Evolutionary conservation across 1,140 invertebrate genomes (phyloP), one percentile per base, ranked within the genome.

Genomic region (Drosophila bocki): DNA sequence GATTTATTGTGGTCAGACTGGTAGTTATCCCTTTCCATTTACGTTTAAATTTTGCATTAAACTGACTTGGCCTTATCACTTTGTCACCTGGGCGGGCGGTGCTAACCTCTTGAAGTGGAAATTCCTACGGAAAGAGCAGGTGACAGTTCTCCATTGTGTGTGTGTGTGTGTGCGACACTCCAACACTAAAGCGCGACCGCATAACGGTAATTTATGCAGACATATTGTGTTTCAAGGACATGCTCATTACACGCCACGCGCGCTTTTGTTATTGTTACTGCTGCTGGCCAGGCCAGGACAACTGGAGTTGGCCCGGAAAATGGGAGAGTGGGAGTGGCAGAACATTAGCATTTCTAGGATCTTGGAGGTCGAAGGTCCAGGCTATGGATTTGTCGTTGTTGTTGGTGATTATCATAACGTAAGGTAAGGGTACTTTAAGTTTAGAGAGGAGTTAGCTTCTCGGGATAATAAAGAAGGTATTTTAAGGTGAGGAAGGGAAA

Each of bases 171-270:
- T 29, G 60, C 51, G 51, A 26, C 35, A 58, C 53, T 45, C 48
- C 47, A 75, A 53, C 53, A 51, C 70, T 75, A 75, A 64, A 57
- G 70, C 59, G 72, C 42, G 35, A 48, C 72, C 48, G 69, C 70
- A 77, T 78, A 69, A 69, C 41, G 67, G 80, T 88, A 81, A 88
- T 90, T 88, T 88, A 88, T 88, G 72, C 84, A 68, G 81, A 79
- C 85, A 84, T 88, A 88, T 90, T 88, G 85, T 90, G 67, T 88
- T 88, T 88, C 84, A 88, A 88, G 85, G 84, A 84, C 85, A 90
- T 81, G 62, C 85, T 90, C 85, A 88, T 88, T 88, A 88, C 80
- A 84, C 85, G 80, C 80, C 76, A 84, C 69, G 77, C 84, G 69
- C 82, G 67, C 71, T 53, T 19, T 39, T 69, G 54, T 82, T 75